Conservation (phyloP, 1,140 invertebrate species). For the Notospermus geniculatus region DNA sequence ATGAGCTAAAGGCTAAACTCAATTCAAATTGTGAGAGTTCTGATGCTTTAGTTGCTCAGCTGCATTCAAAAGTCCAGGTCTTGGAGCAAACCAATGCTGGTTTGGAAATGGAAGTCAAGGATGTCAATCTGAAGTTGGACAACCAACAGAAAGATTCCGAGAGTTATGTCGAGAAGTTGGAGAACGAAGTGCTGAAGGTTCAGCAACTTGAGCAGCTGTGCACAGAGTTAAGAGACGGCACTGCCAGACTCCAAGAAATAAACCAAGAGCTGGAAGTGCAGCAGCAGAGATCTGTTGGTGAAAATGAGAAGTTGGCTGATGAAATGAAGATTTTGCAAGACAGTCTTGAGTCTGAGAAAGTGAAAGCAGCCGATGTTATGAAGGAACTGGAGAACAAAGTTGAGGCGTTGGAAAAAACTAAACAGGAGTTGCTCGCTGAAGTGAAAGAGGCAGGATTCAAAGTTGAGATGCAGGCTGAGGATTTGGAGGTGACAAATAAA, state of each 20-base stretch:
- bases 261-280: constrained; percentile 7
- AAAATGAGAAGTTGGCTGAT: not conserved
- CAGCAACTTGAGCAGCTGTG: constrained; percentile 20
- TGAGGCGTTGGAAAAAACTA: too few species aligned
- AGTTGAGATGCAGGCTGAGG: not conserved
- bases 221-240: constrained; percentile 16
- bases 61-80: constrained; percentile 29
- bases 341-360: too few species aligned
- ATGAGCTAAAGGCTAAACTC: constrained; percentile 30
- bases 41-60: constrained; percentile 28
- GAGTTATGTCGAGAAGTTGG: constrained; percentile 13
- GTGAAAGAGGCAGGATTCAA: not conserved
- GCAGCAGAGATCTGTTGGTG: constrained; percentile 11
- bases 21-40: constrained; percentile 31
- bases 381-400: too few species aligned
- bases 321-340: too few species aligned
- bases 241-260: constrained; percentile 6
- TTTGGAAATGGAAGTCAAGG: constrained; percentile 30
- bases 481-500: constrained; percentile 7
- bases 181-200: constrained; percentile 18
- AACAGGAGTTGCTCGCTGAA: not conserved
- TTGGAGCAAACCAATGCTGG: constrained; percentile 21
- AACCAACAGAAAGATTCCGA: constrained; percentile 7
- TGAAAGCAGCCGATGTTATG: too few species aligned
- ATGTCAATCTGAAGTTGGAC: constrained; percentile 21